Percentiles rank a stretch among this genome's conserved stretches.
Conservation (phyloP, 2,797 vertebrate genomes). For the Trematomus bernacchii region DNA sequence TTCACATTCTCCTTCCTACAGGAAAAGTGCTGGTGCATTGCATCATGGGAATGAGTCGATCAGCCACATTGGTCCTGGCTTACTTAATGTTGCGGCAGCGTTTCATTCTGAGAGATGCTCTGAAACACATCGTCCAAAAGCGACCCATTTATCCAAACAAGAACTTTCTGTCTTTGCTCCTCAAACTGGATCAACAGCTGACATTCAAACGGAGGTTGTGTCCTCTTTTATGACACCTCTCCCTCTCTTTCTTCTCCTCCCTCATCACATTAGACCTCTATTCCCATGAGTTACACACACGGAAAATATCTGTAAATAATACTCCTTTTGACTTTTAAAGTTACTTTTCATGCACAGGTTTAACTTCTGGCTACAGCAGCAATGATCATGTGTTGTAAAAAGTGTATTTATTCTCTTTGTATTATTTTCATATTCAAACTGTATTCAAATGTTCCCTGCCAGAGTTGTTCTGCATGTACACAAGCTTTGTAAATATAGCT, state of each 20-base stretch:
- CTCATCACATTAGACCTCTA: conserved; percentile 3
- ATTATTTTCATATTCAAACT: conserved; percentile 40
- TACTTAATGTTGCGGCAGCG: conserved; percentile 93
- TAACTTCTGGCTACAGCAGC: not conserved
- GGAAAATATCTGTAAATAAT: conserved; percentile 9
- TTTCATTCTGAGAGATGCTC: conserved; percentile 86
- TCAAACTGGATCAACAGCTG: conserved; percentile 82
- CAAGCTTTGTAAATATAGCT: conserved; percentile 37
- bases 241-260: not conserved
- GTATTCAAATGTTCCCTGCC: conserved; percentile 15
- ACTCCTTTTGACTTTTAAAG: not conserved
- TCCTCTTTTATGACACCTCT: conserved; percentile 80
- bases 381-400: not conserved
- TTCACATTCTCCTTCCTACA: conserved; percentile 64
- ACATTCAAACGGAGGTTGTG: conserved; percentile 81
- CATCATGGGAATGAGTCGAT: conserved; percentile 96
- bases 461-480: not conserved
- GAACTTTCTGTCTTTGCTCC: conserved; percentile 86
- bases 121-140: conserved; percentile 85
- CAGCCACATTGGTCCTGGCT: conserved; percentile 91
- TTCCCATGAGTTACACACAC: not conserved
- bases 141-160: conserved; percentile 88
- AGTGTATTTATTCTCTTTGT: not conserved
- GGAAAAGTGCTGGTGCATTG: conserved; percentile 97
- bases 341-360: conserved; percentile 3